Conservation (phyloP, 2,113 vertebrate genomes). For the Cisticola juncidis region DNA sequence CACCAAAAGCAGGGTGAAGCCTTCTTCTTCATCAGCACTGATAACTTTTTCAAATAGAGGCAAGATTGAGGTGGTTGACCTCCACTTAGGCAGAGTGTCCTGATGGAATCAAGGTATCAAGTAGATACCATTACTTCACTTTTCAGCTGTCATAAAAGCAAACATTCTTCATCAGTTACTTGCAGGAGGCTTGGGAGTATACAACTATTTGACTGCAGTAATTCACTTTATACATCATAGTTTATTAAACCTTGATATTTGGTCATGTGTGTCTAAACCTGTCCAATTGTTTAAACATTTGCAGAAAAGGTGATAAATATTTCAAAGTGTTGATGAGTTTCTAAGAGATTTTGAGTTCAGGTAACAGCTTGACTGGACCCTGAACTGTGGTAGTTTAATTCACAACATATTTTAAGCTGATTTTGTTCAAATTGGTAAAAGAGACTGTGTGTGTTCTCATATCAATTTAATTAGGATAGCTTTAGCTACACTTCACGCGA, state of each 20-base stretch:
- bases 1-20: background rate
- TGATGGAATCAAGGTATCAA: accelerated
- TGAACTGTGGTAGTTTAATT: background rate
- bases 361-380: background rate
- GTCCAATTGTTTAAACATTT: background rate
- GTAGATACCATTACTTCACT: background rate
- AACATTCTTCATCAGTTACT: background rate
- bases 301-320: background rate
- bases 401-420: background rate
- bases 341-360: background rate
- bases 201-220: background rate
- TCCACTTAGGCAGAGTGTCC: background rate
- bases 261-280: background rate
- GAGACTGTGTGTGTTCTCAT: background rate
- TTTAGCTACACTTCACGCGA: background rate
- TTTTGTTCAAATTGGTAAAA: background rate
- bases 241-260: background rate
- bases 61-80: background rate
- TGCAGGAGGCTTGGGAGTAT: background rate
- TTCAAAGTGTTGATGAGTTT: background rate
- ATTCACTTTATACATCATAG: background rate
- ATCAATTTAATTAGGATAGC: background rate
- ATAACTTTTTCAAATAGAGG: background rate
- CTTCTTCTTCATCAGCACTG: background rate
- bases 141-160: background rate